A percentile compares a stretch with the other conserved stretches of the same genome.
Conservation (phyloP, 1,140 invertebrate species). For the Lordiphosa mommai region DNA sequence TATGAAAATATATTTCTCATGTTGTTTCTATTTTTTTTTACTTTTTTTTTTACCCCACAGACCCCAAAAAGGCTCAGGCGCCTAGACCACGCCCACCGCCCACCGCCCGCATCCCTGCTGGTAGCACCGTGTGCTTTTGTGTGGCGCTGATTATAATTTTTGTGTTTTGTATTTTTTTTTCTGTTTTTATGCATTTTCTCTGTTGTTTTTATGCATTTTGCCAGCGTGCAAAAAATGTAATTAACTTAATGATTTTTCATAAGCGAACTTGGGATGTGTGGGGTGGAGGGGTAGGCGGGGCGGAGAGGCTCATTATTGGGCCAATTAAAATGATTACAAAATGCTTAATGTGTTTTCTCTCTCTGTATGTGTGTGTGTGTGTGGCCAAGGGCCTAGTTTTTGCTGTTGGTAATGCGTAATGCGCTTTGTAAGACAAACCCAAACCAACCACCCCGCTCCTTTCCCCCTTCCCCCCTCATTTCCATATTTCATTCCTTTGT, state of each 20-base stretch:
- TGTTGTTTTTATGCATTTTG: conserved; percentile 30
- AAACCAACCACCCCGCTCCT: neutral
- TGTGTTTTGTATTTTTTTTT: conserved; percentile 25
- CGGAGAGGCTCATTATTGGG: neutral
- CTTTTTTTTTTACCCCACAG: conserved; percentile 13
- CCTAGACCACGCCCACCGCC: neutral
- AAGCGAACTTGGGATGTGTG: conserved; percentile 27
- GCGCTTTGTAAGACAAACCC: neutral
- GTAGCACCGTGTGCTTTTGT: conserved; percentile 68
- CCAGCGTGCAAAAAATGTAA: conserved; percentile 67
- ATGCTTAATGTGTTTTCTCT: neutral
- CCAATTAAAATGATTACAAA: conserved; percentile 15
- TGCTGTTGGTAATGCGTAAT: conserved; percentile 5
- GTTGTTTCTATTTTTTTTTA: conserved; percentile 37
- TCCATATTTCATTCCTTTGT: conserved; percentile 1
- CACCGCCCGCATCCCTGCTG: conserved; percentile 10
- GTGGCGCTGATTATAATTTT: conserved; percentile 74
- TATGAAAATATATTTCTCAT: conserved; percentile 76
- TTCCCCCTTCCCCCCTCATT: neutral
- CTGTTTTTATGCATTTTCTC: conserved; percentile 5
- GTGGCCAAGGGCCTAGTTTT: neutral
- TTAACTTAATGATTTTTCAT: conserved; percentile 77
- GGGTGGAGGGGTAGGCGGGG: neutral
- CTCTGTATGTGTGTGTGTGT: neutral
- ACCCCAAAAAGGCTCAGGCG: conserved; percentile 9